phyloP scores from a whole-genome alignment of 2,113 vertebrate genomes.

The Cricetomys ansorgei region DNA sequence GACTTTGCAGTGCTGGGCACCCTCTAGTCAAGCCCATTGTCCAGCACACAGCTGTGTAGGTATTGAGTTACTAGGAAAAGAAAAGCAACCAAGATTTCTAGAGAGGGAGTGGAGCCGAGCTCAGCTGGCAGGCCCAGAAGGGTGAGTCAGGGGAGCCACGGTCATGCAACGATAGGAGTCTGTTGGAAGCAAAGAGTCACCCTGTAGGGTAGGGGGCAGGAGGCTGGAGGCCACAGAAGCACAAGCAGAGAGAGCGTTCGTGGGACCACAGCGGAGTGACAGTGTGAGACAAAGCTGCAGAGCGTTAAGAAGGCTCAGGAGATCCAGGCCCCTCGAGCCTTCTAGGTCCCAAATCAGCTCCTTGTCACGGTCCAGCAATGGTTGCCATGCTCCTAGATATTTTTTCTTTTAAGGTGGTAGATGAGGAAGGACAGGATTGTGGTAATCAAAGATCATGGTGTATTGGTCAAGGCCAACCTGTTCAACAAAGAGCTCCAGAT shows the following conservation, averaged over 20 bases:
- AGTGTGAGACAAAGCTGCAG: background rate
- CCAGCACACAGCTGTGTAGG: background rate
- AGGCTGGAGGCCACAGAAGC: background rate
- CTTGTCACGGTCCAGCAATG: rapidly evolving
- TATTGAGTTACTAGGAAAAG: background rate
- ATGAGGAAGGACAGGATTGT: background rate
- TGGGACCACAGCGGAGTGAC: too few species aligned
- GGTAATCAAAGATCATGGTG: background rate
- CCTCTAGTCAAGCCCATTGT: background rate
- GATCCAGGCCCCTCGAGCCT: background rate
- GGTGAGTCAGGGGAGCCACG: background rate
- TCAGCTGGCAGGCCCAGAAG: background rate
- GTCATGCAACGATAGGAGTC: background rate
- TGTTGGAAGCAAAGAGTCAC: background rate
- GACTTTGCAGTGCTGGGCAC: background rate
- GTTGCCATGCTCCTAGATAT: background rate
- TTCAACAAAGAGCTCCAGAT: background rate
- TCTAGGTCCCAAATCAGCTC: background rate
- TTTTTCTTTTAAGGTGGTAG: background rate
- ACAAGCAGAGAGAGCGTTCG: background rate
- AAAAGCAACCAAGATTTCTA: background rate
- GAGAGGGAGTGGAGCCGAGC: background rate
- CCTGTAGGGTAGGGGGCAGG: background rate
- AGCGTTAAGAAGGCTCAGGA: background rate
- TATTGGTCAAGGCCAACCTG: background rate